A percentile compares a stretch with the other conserved stretches of the same genome.
These are phyloP conservation scores for Phymatocera aterrima DNA, from an alignment of 2,888 invertebrate genomes.

Conservation along the genomic window DNA sequence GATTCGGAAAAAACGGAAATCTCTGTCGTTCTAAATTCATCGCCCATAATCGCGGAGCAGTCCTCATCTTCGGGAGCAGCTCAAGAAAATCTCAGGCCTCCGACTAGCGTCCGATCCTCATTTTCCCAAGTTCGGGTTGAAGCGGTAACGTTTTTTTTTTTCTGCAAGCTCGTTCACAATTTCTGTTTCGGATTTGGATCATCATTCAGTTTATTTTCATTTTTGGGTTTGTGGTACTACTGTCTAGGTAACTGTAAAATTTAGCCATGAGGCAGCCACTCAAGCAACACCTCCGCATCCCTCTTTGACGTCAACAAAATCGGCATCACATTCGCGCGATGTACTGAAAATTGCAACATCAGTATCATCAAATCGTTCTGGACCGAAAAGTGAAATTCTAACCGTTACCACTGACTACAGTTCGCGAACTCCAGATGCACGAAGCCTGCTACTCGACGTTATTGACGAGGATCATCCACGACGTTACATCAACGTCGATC, in stretches of 20 bases:
- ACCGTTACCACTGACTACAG: constrained; percentile 53
- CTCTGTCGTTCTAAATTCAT: neutral
- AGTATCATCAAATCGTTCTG: constrained; percentile 41
- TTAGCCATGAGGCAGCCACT: constrained; percentile 42
- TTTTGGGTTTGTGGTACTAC: too few relatives aligned
- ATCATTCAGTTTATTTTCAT: neutral
- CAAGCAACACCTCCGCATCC: constrained; percentile 45
- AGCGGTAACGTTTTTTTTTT: neutral
- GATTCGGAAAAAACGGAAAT: constrained; percentile 4
- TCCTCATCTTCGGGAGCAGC: constrained; percentile 9
- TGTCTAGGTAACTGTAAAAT: constrained; percentile 45
- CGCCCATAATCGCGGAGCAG: neutral
- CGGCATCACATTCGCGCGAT: neutral
- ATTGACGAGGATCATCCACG: constrained; percentile 38
- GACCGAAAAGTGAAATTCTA: constrained; percentile 51
- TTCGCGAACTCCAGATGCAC: constrained; percentile 27
- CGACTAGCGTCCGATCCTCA: constrained; percentile 7
- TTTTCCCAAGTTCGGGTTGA: constrained; percentile 31
- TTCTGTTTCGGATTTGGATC: neutral
- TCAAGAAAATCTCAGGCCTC: neutral
- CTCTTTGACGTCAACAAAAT: constrained; percentile 29
- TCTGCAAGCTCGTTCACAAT: neutral
- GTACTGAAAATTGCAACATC: constrained; percentile 35
- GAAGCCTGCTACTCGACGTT: constrained; percentile 32
- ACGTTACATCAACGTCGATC: constrained; percentile 14